Percentiles rank a stretch among this genome's conserved stretches.
These are phyloP conservation scores for Archips xylosteana DNA, from an alignment of 2,888 invertebrate genomes.

Conservation along the genomic window DNA sequence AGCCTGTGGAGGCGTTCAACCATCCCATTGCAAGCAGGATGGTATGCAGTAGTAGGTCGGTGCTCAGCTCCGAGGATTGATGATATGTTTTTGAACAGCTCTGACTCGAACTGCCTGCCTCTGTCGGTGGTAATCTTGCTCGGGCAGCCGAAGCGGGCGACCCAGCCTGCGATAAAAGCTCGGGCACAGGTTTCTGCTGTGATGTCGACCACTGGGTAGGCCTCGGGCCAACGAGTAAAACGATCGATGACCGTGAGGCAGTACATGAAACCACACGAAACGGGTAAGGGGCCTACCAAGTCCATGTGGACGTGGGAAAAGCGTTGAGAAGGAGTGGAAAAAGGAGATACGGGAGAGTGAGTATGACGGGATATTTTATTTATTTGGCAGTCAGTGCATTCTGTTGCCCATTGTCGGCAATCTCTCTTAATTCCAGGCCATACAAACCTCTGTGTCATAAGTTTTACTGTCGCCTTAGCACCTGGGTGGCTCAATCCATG, in stretches of 20 bases:
- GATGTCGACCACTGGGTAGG: background rate
- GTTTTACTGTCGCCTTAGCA: conserved; percentile 14
- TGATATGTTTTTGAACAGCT: background rate
- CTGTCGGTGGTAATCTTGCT: background rate
- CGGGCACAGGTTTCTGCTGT: background rate
- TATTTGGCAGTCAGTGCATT: conserved; percentile 57
- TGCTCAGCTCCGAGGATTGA: conserved; percentile 41
- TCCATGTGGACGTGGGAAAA: conserved; percentile 43
- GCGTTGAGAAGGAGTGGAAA: conserved; percentile 43
- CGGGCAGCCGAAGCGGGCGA: background rate
- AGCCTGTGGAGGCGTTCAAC: conserved; percentile 54
- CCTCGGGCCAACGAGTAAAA: conserved; percentile 1
- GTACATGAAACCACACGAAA: background rate
- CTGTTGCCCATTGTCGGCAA: conserved; percentile 53
- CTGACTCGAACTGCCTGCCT: background rate
- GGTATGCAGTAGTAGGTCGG: conserved; percentile 48
- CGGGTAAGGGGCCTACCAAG: background rate
- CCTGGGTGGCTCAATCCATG: conserved; percentile 25
- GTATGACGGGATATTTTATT: conserved; percentile 55
- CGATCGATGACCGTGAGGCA: background rate
- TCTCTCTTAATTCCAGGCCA: conserved; percentile 62
- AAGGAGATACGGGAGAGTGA: too few relatives aligned
- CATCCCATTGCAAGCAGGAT: conserved; percentile 41
- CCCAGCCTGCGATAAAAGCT: background rate
- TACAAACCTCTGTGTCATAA: conserved; percentile 57